Base-by-base conservation (phyloP, 2,797 vertebrate genomes). In the Clangula hyemalis region DNA sequence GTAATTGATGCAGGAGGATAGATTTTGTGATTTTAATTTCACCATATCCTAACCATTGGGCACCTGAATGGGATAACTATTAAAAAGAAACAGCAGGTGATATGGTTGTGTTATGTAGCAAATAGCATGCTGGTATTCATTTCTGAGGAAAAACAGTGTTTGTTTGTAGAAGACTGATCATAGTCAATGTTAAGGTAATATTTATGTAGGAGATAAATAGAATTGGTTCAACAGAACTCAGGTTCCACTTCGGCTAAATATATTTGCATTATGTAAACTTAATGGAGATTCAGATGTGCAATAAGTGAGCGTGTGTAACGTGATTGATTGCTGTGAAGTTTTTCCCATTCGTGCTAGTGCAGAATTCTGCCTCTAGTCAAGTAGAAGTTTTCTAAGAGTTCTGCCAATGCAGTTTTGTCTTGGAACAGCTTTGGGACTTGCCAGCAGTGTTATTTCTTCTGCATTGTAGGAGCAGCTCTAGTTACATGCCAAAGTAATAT, bases 341-440 rank as follows among this genome's bases (percentile, higher is more conserved):
- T 95, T 80, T 71, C 39, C 72, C 56, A 25, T 87, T 92, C 93
- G 49, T 75, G 70, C 79, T 84, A 87, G 70, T 95, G 79, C 81
- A 61, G 80, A 95, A 93, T 96, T 96, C 91, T 88, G 73, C 89
- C 87, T 91, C 66, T 61, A 89, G 87, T 96, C 66, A 92, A 94
- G 92, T 94, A 70, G 57, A 74, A 90, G 39, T 90, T 88, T 22
- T 32, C 73, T 36, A 64, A 36, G 94, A 91, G 69, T 95, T 96
- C 94, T 96, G 93, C 92, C 92, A 84, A 45, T 57, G 79, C 65
- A 38, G 66, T 95, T 94, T 93, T 96, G 85, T 91, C 89, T 92
- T 7, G 3, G 75, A 96, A 75, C 82, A 91, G 89, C 78, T 87
- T 71, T 91, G 62, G 78, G 73, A n/a, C 79, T 92, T 90, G 66